Evolutionary conservation across 2,113 vertebrate genomes (phyloP).

Genomic region (Triplophysa rosa): DNA sequence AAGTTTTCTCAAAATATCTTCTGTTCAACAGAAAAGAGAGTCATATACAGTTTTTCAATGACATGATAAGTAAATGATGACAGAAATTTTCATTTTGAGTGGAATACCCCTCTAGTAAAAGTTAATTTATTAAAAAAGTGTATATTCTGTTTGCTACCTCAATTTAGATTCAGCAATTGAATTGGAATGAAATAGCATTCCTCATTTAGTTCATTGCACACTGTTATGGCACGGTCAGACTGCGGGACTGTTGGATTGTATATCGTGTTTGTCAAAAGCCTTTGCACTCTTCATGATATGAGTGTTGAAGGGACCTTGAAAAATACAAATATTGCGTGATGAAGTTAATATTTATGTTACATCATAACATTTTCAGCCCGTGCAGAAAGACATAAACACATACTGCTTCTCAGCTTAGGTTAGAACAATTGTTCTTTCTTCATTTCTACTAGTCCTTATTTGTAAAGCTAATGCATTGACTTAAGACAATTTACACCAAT

Average conservation of each 20-base stretch:
- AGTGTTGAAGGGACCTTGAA: too few species aligned
- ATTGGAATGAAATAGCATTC: neutral
- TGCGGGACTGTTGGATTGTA: neutral
- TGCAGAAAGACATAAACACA: neutral
- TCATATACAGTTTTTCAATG: too few species aligned
- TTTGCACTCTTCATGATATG: too few species aligned
- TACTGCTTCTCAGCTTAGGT: neutral
- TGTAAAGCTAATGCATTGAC: constrained; percentile 28
- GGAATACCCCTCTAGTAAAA: too few species aligned
- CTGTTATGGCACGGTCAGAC: neutral
- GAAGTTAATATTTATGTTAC: too few species aligned
- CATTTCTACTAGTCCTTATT: constrained; percentile 36
- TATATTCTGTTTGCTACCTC: neutral
- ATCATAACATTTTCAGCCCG: too few species aligned
- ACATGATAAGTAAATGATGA: too few species aligned
- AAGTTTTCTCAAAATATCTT: too few species aligned
- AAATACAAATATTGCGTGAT: too few species aligned
- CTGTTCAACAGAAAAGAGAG: too few species aligned
- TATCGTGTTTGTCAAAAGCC: neutral
- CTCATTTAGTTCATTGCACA: neutral
- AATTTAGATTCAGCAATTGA: neutral
- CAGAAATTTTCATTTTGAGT: too few species aligned
- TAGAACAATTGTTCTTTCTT: neutral
- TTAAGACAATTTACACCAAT: constrained; percentile 37
- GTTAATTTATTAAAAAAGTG: too few species aligned